phyloP scores from a whole-genome alignment of 2,797 vertebrate genomes.

The Echiichthys vipera region DNA sequence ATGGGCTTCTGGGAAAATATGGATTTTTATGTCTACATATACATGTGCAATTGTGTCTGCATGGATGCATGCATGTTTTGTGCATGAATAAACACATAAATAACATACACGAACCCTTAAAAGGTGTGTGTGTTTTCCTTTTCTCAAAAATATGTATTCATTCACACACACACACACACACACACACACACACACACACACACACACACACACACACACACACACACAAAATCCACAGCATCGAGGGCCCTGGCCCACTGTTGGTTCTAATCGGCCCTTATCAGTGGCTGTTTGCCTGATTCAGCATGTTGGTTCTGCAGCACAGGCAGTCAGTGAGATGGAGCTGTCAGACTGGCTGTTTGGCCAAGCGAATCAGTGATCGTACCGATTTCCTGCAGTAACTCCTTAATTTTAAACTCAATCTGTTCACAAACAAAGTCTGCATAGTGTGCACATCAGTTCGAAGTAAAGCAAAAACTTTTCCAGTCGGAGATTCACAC shows the following conservation, averaged over 20 bases:
- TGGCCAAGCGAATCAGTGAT: not conserved
- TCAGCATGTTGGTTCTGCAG: constrained; percentile 32
- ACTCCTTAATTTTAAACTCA: not conserved
- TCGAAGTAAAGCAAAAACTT: not conserved
- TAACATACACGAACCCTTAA: not conserved
- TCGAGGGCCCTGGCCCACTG: not conserved
- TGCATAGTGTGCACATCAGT: not conserved
- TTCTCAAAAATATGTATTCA: not conserved
- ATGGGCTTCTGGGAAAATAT: not conserved
- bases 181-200: not conserved
- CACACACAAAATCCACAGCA: not conserved
- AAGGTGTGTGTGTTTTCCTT: not conserved
- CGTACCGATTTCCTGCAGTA: not conserved
- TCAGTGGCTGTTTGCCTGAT: constrained; percentile 25
- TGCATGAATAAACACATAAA: not conserved
- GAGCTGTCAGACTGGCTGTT: constrained; percentile 23
- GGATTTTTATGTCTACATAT: not conserved
- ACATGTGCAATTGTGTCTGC: not conserved
- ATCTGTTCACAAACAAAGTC: not conserved
- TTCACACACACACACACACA: not conserved
- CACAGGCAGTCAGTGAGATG: constrained; percentile 16
- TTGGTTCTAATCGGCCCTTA: constrained; percentile 20
- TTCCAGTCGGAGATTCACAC: not conserved
- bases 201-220: not conserved
- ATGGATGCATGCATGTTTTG: not conserved